Conservation (phyloP, 2,113 vertebrate genomes). For the Xenus cinereus region DNA sequence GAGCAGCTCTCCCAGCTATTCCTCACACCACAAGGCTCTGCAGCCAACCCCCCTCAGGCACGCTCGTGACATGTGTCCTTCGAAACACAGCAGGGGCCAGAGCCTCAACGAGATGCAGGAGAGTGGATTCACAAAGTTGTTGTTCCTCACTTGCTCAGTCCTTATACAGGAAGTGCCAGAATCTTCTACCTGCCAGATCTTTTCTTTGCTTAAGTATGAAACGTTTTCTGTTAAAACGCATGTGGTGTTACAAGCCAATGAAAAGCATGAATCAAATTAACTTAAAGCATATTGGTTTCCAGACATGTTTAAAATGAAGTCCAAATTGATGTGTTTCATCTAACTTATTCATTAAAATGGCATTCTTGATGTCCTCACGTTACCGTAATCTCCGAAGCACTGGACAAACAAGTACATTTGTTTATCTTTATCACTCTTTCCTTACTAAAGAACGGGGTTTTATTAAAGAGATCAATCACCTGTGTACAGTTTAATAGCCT, state of each 20-base stretch:
- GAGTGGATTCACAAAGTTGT: neutral
- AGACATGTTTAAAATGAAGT: conserved; percentile 60
- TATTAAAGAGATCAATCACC: conserved; percentile 87
- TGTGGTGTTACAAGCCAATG: conserved; percentile 61
- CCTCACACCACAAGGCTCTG: rapidly evolving
- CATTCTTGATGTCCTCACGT: conserved; percentile 65
- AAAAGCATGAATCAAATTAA: conserved; percentile 72
- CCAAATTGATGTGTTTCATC: conserved; percentile 78
- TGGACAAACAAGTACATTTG: conserved; percentile 79
- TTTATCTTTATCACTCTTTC: conserved; percentile 79
- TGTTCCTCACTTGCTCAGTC: neutral
- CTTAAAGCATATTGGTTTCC: conserved; percentile 56
- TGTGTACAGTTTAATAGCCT: conserved; percentile 74
- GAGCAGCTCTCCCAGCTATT: neutral
- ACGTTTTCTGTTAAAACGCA: conserved; percentile 55
- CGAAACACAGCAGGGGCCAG: neutral
- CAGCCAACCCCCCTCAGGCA: neutral
- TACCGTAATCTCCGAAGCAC: conserved; percentile 72
- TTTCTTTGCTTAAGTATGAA: conserved; percentile 31
- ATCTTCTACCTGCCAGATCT: conserved; percentile 39
- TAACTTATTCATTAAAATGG: conserved; percentile 75
- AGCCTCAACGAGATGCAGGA: neutral
- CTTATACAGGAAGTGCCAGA: conserved; percentile 38
- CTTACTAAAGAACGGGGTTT: conserved; percentile 76
- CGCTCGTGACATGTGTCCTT: neutral